Percentiles rank a stretch among this genome's conserved stretches.
These are phyloP conservation scores for Tachysurus vachellii DNA, from an alignment of 2,113 vertebrate genomes.

Conservation along the genomic window DNA sequence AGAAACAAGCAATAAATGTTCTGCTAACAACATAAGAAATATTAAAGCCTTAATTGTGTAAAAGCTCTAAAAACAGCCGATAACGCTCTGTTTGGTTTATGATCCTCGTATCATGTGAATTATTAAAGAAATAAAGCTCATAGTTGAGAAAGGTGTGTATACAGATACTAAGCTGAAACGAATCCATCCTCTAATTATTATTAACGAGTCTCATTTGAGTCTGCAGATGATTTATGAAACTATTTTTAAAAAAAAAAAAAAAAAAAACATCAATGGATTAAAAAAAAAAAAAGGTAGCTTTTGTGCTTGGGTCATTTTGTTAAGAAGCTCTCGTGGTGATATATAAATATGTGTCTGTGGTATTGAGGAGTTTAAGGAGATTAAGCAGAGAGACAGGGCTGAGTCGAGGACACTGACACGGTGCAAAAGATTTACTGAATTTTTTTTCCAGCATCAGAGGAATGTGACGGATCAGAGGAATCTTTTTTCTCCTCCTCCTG, in stretches of 20 bases:
- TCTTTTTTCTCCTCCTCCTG: conserved; percentile 27
- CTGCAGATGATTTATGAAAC: not conserved
- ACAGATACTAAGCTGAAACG: not conserved
- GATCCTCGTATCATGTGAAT: too few relatives aligned
- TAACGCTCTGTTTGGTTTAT: too few relatives aligned
- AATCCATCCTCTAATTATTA: not conserved
- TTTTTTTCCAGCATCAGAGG: not conserved
- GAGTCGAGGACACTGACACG: conserved; percentile 1
- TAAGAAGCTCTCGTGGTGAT: not conserved
- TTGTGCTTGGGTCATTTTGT: not conserved
- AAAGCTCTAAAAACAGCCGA: too few relatives aligned
- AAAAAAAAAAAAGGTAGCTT: not conserved
- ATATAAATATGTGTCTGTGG: not conserved
- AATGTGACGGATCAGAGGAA: not conserved
- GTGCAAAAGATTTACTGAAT: not conserved
- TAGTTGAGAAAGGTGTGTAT: not conserved
- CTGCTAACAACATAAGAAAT: too few relatives aligned
- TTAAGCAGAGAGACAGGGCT: not conserved
- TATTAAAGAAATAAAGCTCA: too few relatives aligned
- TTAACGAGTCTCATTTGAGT: not conserved
- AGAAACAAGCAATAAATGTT: too few relatives aligned
- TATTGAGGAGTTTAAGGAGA: not conserved
- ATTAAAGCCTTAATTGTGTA: too few relatives aligned
- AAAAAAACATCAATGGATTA: not conserved
- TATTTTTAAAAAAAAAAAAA: not conserved